phyloP scores from a whole-genome alignment of 2,888 invertebrate genomes.

The Ceramica pisi region DNA sequence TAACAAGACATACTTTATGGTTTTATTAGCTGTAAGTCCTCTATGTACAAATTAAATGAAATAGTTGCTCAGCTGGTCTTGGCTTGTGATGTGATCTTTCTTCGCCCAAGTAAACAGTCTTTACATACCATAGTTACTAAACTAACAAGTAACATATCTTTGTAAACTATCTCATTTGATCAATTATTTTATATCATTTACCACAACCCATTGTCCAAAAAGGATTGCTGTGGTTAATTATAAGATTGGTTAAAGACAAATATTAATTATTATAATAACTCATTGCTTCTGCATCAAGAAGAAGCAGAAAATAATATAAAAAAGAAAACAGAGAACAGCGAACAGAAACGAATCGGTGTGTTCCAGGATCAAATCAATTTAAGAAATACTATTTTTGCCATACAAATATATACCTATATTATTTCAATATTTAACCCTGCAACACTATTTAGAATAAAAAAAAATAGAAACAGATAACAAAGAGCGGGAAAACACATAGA shows the following conservation, averaged over 20 bases:
- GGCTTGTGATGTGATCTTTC: neutral
- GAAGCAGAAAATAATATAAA: conserved; percentile 78
- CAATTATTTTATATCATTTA: conserved; percentile 55
- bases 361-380: conserved; percentile 57
- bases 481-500: conserved; percentile 58
- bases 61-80: conserved; percentile 8
- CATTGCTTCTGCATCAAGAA: conserved; percentile 89
- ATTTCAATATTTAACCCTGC: conserved; percentile 36
- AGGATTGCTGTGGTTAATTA: conserved; percentile 88
- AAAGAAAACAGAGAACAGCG: conserved; percentile 64
- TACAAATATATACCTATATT: neutral
- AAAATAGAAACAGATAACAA: conserved; percentile 56
- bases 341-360: conserved; percentile 57
- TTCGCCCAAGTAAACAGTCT: neutral
- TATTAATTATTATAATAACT: conserved; percentile 62
- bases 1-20: neutral
- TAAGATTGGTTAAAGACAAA: conserved; percentile 54
- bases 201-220: conserved; percentile 75
- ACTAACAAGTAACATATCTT: neutral
- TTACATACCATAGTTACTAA: neutral
- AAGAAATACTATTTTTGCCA: neutral
- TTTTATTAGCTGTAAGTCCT: neutral
- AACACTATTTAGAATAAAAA: conserved; percentile 42
- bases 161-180: conserved; percentile 9
- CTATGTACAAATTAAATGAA: too few species aligned